These are phyloP conservation scores for Calephelis virginiensis DNA, from an alignment of 1,140 invertebrate genomes.

Conservation along the genomic window DNA sequence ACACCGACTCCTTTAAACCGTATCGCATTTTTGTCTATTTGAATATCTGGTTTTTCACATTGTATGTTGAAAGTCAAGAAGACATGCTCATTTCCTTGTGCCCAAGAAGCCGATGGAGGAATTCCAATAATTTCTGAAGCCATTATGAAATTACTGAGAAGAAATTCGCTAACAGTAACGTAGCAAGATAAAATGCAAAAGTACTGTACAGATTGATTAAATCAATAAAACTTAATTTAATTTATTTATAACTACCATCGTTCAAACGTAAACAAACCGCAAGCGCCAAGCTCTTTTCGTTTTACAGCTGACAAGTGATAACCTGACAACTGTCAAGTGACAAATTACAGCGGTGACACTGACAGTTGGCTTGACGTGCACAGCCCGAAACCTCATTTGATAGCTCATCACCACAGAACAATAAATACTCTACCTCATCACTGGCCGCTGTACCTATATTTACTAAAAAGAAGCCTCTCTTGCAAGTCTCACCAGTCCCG, in stretches of 20 bases:
- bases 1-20: conserved; percentile 92
- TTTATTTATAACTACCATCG: conserved; percentile 3
- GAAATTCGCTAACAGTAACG: too few species aligned
- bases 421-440: too few species aligned
- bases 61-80: conserved; percentile 94
- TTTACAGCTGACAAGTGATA: too few species aligned
- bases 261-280: conserved; percentile 14
- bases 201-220: background rate
- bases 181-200: background rate
- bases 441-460: too few species aligned
- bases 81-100: conserved; percentile 89
- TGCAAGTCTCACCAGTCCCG: too few species aligned
- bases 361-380: too few species aligned
- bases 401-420: too few species aligned
- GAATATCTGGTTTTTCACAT: conserved; percentile 88
- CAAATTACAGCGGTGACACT: too few species aligned
- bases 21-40: conserved; percentile 88
- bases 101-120: conserved; percentile 94
- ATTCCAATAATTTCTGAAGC: conserved; percentile 70
- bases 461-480: too few species aligned
- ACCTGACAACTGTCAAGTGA: too few species aligned
- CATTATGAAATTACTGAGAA: conserved; percentile 35
- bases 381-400: too few species aligned
- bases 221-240: conserved; percentile 16
- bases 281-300: background rate